Evolutionary conservation across 2,888 invertebrate species (phyloP).

Genomic region (Lottia gigantea): DNA sequence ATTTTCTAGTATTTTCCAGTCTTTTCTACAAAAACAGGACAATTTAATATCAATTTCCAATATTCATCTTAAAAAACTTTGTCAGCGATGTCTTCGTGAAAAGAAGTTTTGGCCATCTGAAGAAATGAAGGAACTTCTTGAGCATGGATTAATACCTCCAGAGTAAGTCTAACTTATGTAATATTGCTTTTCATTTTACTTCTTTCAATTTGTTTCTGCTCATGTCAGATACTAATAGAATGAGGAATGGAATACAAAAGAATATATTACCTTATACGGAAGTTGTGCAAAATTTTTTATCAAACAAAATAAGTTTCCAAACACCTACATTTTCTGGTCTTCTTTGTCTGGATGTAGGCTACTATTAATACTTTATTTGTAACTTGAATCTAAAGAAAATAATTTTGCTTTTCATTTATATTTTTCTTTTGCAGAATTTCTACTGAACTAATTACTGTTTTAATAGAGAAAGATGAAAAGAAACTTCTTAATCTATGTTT

Average conservation of each 20-base stretch:
- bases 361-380: not conserved
- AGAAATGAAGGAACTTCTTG: not conserved
- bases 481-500: constrained; percentile 7
- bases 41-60: not conserved
- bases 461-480: constrained; percentile 13
- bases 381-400: too few species aligned
- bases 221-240: too few species aligned
- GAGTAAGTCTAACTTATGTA: not conserved
- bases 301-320: not conserved
- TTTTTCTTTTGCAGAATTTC: constrained; percentile 7
- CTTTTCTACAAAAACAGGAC: not conserved
- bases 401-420: too few species aligned
- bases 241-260: too few species aligned
- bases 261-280: too few species aligned
- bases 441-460: constrained; percentile 1
- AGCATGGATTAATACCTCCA: not conserved
- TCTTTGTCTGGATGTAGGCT: not conserved
- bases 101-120: not conserved
- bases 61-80: not conserved
- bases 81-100: not conserved
- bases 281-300: not conserved
- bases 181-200: too few species aligned
- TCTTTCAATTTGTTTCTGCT: too few species aligned
- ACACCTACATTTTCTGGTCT: constrained; percentile 2
- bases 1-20: not conserved